Percentiles rank a stretch among this genome's conserved stretches.
Evolutionary conservation across 2,113 vertebrate genomes (phyloP).

Genomic region (Brachirus orientalis): DNA sequence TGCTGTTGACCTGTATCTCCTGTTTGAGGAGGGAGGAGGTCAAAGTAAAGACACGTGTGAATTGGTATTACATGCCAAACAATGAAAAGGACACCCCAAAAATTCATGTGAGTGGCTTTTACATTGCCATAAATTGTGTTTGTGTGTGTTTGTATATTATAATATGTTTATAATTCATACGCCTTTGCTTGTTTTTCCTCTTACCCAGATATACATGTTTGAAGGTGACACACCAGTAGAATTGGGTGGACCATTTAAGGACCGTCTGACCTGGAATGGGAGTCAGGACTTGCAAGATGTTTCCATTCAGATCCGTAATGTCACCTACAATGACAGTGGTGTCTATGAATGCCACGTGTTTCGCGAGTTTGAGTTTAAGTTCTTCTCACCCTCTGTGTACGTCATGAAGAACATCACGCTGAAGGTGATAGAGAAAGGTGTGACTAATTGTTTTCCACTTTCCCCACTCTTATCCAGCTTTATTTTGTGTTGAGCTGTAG

Average conservation of each 20-base stretch:
- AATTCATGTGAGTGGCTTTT: constrained; percentile 78
- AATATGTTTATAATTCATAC: background rate
- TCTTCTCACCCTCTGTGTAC: constrained; percentile 80
- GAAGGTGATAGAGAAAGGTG: constrained; percentile 89
- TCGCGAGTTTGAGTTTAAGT: constrained; percentile 88
- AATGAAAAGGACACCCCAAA: constrained; percentile 47
- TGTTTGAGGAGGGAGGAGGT: constrained; percentile 96
- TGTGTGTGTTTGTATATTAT: background rate
- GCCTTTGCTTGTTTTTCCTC: background rate
- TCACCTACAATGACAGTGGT: constrained; percentile 88
- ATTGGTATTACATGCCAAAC: constrained; percentile 87
- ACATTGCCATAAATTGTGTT: background rate
- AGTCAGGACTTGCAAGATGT: constrained; percentile 95
- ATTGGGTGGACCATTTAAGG: constrained; percentile 81
- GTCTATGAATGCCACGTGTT: constrained; percentile 87
- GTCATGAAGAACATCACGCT: constrained; percentile 82
- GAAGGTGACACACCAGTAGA: constrained; percentile 53
- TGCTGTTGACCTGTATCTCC: constrained; percentile 93
- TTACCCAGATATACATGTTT: constrained; percentile 86
- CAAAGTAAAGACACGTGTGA: constrained; percentile 84
- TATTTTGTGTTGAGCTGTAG: no score
- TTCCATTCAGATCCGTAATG: constrained; percentile 88
- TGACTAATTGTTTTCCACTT: constrained; percentile 14
- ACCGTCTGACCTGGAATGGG: constrained; percentile 89
- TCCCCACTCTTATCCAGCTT: background rate